Evolutionary conservation across 2,113 vertebrate genomes (phyloP).

Genomic region (Laticauda colubrina): DNA sequence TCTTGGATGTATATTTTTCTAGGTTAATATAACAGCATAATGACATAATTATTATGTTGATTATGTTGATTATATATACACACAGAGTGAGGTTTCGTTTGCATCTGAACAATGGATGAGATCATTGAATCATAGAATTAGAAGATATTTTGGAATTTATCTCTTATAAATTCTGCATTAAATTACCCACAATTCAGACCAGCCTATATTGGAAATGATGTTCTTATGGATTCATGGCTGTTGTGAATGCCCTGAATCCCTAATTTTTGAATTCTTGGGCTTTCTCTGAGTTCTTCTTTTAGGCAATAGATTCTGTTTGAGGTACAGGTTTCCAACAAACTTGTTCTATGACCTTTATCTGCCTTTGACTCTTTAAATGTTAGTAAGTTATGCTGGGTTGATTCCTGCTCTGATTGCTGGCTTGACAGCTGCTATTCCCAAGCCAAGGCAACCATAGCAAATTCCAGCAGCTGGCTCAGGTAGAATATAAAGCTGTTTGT

Average conservation of each 20-base stretch:
- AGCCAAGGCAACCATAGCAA: neutral
- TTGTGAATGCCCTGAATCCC: neutral
- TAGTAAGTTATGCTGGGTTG: neutral
- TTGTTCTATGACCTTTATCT: neutral
- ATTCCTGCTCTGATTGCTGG: neutral
- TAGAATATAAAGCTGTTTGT: neutral
- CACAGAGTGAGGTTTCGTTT: neutral
- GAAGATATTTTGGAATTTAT: neutral
- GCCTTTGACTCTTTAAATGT: neutral
- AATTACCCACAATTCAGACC: neutral
- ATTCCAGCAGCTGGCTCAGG: neutral
- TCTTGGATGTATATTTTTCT: no score
- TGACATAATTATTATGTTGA: no score
- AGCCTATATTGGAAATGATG: neutral
- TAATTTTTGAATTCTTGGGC: neutral
- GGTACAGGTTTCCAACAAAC: neutral
- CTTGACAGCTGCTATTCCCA: neutral
- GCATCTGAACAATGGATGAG: neutral
- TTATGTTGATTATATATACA: no score
- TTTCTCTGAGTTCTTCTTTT: neutral
- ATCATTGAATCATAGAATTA: neutral
- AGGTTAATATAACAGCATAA: no score
- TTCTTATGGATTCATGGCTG: neutral
- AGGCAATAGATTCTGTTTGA: neutral
- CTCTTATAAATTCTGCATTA: neutral